phyloP scores from a whole-genome alignment of 1,140 invertebrate genomes.

The Limonius californicus region DNA sequence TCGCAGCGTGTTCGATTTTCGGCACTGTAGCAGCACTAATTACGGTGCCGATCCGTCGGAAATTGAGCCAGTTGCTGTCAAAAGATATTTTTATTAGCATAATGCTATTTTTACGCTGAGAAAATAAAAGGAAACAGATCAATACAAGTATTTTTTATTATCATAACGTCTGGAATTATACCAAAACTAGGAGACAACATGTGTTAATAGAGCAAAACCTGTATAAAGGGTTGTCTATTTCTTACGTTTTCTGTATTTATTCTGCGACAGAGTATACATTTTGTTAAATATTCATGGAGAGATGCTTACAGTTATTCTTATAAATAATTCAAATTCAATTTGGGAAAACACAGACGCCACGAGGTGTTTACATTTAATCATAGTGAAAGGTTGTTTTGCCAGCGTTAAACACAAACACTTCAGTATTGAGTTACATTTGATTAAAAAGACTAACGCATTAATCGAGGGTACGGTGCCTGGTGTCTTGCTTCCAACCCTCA shows the following conservation, averaged over 20 bases:
- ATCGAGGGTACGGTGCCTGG: conserved; percentile 11
- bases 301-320: conserved; percentile 15
- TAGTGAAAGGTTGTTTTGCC: conserved; percentile 28
- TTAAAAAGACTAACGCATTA: conserved; percentile 27
- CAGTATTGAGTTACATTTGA: conserved; percentile 32
- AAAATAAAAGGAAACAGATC: no score
- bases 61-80: no score
- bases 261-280: not conserved
- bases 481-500: conserved; percentile 7
- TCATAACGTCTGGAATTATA: no score
- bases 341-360: conserved; percentile 15
- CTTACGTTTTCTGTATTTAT: conserved; percentile 1
- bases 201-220: no score
- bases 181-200: no score
- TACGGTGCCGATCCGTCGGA: no score
- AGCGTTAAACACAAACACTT: conserved; percentile 28
- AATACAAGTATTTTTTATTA: no score
- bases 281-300: conserved; percentile 4
- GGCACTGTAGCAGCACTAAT: no score
- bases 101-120: no score
- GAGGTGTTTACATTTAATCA: conserved; percentile 34
- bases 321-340: conserved; percentile 33
- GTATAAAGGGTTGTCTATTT: no score
- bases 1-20: no score
- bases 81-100: no score